A percentile compares a stretch with the other conserved stretches of the same genome.
Conservation (phyloP, 2,888 invertebrate species). For the Eristalinus aeneus region DNA sequence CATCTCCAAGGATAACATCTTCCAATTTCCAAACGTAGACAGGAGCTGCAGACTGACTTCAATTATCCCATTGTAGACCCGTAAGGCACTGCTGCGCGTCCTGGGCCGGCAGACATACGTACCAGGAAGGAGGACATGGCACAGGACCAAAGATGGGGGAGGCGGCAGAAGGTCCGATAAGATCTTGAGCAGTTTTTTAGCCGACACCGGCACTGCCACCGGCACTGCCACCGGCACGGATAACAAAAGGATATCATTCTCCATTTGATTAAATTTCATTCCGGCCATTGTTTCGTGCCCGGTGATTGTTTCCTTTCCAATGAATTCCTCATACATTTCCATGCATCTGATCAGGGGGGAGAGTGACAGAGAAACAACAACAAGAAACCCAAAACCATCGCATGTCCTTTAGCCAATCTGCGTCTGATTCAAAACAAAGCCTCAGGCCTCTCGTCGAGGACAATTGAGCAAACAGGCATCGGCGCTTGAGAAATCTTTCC, state of each 20-base stretch:
- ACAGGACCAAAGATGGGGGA: conserved; percentile 12
- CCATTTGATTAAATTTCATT: conserved; percentile 66
- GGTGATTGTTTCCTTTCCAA: conserved; percentile 53
- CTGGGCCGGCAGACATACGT: neutral
- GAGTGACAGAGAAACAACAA: neutral
- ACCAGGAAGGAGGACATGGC: conserved; percentile 1
- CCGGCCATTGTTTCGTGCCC: conserved; percentile 59
- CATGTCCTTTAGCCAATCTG: conserved; percentile 38
- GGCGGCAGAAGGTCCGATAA: conserved; percentile 43
- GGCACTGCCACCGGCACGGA: no score
- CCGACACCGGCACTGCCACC: conserved; percentile 43
- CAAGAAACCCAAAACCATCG: conserved; percentile 11
- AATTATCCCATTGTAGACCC: conserved; percentile 47
- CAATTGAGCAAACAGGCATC: conserved; percentile 37
- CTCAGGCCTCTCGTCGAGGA: conserved; percentile 12
- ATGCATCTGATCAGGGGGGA: conserved; percentile 3
- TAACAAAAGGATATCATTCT: conserved; percentile 68
- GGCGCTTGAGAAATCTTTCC: neutral
- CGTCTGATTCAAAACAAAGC: conserved; percentile 57
- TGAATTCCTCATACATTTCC: conserved; percentile 44
- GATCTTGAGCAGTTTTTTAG: conserved; percentile 45
- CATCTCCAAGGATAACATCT: conserved; percentile 57
- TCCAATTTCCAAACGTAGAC: conserved; percentile 49
- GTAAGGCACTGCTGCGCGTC: conserved; percentile 4
- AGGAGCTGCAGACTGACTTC: conserved; percentile 51